A percentile compares a stretch with the other conserved stretches of the same genome.
Evolutionary conservation across 2,113 vertebrate genomes (phyloP).

Genomic region (Marmota monax): DNA sequence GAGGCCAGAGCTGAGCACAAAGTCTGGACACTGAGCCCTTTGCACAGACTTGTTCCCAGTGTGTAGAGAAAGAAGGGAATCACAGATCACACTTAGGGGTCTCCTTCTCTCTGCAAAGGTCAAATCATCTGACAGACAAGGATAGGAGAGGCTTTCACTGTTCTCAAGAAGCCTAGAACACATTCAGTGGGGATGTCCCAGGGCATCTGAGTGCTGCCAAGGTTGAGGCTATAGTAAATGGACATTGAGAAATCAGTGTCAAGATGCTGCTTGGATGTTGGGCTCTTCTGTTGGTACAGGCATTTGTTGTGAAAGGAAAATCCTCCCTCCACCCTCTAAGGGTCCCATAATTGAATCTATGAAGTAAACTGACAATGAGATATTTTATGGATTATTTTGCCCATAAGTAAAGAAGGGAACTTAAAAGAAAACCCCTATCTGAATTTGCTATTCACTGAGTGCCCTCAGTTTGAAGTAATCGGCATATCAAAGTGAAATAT

Average conservation of each 20-base stretch:
- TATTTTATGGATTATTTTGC: background rate
- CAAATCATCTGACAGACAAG: background rate
- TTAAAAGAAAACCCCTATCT: background rate
- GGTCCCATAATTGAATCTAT: too few relatives aligned
- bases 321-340: slow-evolving; percentile 81
- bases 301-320: slow-evolving; percentile 83
- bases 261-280: background rate
- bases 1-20: too few relatives aligned
- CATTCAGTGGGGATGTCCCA: too few relatives aligned
- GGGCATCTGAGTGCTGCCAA: background rate
- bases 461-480: background rate
- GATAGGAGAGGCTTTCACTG: background rate
- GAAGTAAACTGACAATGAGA: background rate
- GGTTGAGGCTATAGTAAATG: background rate
- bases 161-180: background rate
- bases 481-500: background rate
- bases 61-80: background rate
- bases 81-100: background rate
- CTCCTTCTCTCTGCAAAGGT: background rate
- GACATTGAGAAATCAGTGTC: background rate
- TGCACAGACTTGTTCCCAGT: background rate
- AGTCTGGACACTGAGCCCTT: background rate
- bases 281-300: background rate
- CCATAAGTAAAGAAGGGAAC: background rate
- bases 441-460: background rate